Evolutionary conservation across 2,113 vertebrate species (phyloP), one percentile per base, ranked within the genome.

Genomic region (Macrotus californicus): DNA sequence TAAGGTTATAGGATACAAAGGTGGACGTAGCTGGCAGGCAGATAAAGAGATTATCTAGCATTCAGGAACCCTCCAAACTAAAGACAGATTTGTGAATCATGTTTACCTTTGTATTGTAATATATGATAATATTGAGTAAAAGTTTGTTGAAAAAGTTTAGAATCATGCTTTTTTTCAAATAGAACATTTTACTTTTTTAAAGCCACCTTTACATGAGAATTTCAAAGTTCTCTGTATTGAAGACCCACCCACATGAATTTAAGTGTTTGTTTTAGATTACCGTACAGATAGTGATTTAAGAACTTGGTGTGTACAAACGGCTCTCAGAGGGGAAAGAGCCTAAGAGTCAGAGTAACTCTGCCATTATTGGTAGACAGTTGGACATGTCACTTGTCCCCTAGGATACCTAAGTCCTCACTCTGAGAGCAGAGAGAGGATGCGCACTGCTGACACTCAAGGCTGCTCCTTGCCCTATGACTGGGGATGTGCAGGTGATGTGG

Each of bases 151-250:
- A 36, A 73, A 41, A 61, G 50, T 89, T 81, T 81, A 52, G 24
- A 29, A 66, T 88, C 66, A 43, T 8, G 1, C 36, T 69, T 87
- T 64, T 79, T 79, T 96, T 94, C 34, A 77, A 70, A 41, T 43
- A 77, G 43, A 93, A 81, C 3, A 56, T 86, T 54, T 69, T 88
- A 73, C 22, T 82, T 76, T 64, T 70, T 39, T 24, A 87, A 92
- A 88, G 26, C 5, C 36, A 73, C 12, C 6, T 82, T 75, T 29
- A 18, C 41, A 18, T 6, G 36, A 64, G 31, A 92, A 72, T 69
- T 66, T 87, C 36, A 46, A 80, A 84, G 61, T 34, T 75, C 39
- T 92, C 50, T 85, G 8, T 67, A 41, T 75, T 82, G 75, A 69
- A 90, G 66, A 56, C 50, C 19, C 15, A 69, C 7, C 31, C 9